A percentile compares a stretch with the other conserved stretches of the same genome.
Evolutionary conservation across 2,113 vertebrate species (phyloP).

Genomic region (Tetrax tetrax): DNA sequence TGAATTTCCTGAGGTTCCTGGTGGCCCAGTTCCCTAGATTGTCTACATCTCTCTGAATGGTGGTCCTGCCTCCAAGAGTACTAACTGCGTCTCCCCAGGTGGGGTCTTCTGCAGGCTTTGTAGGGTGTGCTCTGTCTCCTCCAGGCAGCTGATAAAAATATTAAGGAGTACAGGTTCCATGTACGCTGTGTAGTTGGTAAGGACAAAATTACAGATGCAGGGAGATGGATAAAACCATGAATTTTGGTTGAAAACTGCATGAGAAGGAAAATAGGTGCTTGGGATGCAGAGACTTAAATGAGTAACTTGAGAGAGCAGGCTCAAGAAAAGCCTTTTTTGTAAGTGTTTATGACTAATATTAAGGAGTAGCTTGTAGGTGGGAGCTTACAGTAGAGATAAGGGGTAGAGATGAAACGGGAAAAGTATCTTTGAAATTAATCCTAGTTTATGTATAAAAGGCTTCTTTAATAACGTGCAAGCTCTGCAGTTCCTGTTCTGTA

Average conservation of each 20-base stretch:
- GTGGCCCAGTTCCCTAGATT: not conserved
- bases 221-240: not conserved
- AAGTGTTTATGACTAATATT: slow-evolving; percentile 15
- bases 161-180: not conserved
- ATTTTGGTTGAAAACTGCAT: not conserved
- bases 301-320: not conserved
- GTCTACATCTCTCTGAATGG: not conserved
- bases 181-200: not conserved
- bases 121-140: not conserved
- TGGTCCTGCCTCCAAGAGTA: not conserved
- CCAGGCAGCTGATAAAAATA: not conserved
- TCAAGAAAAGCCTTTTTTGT: not conserved
- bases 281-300: not conserved
- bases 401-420: not conserved
- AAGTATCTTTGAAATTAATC: slow-evolving; percentile 17
- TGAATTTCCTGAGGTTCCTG: not conserved
- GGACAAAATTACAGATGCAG: not conserved
- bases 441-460: not conserved
- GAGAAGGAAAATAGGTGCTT: not conserved
- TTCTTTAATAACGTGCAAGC: not conserved
- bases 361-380: not conserved
- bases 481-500: not conserved
- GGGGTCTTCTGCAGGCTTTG: not conserved
- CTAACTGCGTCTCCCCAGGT: not conserved
- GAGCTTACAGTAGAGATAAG: slow-evolving; percentile 2